phyloP scores from a whole-genome alignment of 2,113 vertebrate genomes.

The Procavia capensis region DNA sequence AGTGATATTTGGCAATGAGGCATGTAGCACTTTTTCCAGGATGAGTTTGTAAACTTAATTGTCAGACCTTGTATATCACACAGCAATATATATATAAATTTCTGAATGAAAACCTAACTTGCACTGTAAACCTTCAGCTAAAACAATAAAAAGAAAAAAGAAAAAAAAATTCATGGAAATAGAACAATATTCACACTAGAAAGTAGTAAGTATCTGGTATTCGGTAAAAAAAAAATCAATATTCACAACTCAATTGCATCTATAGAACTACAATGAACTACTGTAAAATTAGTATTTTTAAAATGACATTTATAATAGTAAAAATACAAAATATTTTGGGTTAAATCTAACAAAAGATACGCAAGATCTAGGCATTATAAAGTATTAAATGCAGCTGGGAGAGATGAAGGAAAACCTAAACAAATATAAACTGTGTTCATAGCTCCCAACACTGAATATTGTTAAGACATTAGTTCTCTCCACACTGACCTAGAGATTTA shows the following conservation, averaged over 20 bases:
- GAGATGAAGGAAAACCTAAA: neutral
- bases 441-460: neutral
- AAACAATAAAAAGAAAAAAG: too few relatives aligned
- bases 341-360: neutral
- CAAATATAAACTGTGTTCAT: neutral
- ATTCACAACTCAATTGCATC: neutral
- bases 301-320: neutral
- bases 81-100: too few relatives aligned
- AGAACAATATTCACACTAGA: neutral
- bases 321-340: neutral
- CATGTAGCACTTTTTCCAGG: too few relatives aligned
- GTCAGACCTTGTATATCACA: too few relatives aligned
- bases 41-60: too few relatives aligned
- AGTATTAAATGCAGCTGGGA: neutral
- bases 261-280: neutral
- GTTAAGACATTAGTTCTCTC: neutral
- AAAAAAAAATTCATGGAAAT: neutral
- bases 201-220: neutral
- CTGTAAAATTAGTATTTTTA: neutral
- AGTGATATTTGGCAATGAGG: too few relatives aligned
- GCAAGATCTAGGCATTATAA: neutral
- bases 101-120: too few relatives aligned
- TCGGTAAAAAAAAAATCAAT: slow-evolving; percentile 40
- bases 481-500: neutral
- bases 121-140: too few relatives aligned